These are phyloP conservation scores for Alces alces DNA, from an alignment of 2,113 vertebrate species.

Conservation along the genomic window DNA sequence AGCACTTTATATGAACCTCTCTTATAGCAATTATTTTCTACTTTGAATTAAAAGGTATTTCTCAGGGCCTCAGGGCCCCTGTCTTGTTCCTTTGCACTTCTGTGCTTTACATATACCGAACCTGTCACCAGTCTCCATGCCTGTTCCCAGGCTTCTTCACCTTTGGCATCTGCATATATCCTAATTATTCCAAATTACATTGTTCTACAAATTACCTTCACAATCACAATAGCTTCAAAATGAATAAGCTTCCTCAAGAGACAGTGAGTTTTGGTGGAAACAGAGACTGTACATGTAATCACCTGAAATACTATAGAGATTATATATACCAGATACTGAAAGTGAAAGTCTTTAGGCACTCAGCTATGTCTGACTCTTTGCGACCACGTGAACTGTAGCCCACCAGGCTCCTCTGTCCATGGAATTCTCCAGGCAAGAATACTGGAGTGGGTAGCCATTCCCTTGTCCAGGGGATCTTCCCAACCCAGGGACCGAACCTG, in stretches of 20 bases:
- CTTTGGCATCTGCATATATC: neutral
- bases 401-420: neutral
- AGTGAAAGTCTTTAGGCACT: neutral
- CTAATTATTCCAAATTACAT: neutral
- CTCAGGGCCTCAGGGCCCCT: neutral
- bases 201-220: neutral
- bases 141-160: neutral
- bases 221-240: neutral
- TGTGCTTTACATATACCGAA: neutral
- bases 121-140: neutral
- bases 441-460: neutral
- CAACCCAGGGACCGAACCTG: neutral
- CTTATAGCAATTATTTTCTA: neutral
- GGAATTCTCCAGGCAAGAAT: neutral
- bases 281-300: neutral
- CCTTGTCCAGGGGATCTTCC: neutral
- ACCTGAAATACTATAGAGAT: neutral
- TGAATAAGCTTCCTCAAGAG: neutral
- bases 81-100: neutral
- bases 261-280: neutral
- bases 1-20: neutral
- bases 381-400: neutral
- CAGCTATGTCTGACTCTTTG: neutral
- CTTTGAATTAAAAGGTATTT: neutral
- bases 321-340: neutral